Conservation (phyloP, 2,888 invertebrate genomes). For the Schrankia costaestrigalis region DNA sequence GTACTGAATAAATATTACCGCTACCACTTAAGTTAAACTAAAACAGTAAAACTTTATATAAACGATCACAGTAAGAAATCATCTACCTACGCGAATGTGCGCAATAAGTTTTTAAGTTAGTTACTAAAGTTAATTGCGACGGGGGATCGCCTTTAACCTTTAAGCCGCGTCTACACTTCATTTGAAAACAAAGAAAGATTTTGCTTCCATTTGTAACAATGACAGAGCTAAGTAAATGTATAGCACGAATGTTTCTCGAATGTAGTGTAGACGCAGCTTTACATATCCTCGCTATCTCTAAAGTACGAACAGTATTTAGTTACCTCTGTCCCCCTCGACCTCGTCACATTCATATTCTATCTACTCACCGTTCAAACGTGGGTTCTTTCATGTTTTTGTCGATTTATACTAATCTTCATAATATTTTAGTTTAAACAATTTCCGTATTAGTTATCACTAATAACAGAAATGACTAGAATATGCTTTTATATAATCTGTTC, state of each 20-base stretch:
- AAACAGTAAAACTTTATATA: slow-evolving; percentile 46
- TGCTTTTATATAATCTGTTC: slow-evolving; percentile 18
- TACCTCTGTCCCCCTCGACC: slow-evolving; percentile 17
- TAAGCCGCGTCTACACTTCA: no score
- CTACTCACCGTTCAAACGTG: slow-evolving; percentile 45
- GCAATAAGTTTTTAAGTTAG: slow-evolving; percentile 62
- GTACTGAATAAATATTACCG: slow-evolving; percentile 21
- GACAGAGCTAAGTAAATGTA: no score
- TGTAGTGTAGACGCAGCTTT: no score
- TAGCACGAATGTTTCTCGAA: no score
- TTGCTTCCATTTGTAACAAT: no score
- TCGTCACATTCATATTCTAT: slow-evolving; percentile 25
- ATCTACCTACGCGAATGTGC: slow-evolving; percentile 78
- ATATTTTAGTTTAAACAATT: slow-evolving; percentile 26
- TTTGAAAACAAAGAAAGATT: no score
- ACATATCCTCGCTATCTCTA: slow-evolving; percentile 28
- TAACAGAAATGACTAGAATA: slow-evolving; percentile 52
- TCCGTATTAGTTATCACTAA: slow-evolving; percentile 28
- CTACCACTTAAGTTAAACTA: slow-evolving; percentile 34
- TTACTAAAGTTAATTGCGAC: slow-evolving; percentile 35
- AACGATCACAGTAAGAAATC: slow-evolving; percentile 76
- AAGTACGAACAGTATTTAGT: slow-evolving; percentile 27
- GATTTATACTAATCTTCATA: slow-evolving; percentile 3
- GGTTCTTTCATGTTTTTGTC: slow-evolving; percentile 11
- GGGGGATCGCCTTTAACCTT: slow-evolving; percentile 36